Conservation (phyloP, 2,888 invertebrate genomes). For the Metallyticus violacea region DNA sequence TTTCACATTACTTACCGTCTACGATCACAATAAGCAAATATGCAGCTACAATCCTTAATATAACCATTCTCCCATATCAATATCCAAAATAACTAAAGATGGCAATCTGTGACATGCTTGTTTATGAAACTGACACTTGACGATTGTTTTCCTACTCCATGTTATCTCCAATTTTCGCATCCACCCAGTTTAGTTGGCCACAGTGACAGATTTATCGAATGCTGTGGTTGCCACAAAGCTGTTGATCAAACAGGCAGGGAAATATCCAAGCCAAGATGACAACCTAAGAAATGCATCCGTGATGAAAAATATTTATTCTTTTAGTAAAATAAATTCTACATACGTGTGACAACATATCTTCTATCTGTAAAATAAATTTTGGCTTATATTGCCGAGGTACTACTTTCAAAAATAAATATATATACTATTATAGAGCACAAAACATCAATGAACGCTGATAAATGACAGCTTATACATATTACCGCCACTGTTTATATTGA, state of each 20-base stretch:
- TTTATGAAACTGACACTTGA: constrained; percentile 17
- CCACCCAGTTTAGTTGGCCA: constrained; percentile 24
- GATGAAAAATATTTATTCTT: too few species aligned
- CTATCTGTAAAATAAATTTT: too few species aligned
- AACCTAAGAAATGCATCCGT: background rate
- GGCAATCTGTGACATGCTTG: constrained; percentile 13
- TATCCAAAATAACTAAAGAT: background rate
- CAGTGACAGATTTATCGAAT: constrained; percentile 20
- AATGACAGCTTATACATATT: too few species aligned
- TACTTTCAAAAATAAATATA: background rate
- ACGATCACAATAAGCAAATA: constrained; percentile 33
- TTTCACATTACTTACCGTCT: constrained; percentile 28
- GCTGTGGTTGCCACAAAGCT: background rate
- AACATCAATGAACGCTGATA: too few species aligned
- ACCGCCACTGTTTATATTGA: too few species aligned
- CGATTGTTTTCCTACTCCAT: background rate
- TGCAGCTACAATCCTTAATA: constrained; percentile 33
- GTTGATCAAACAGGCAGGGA: background rate
- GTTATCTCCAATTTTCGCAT: constrained; percentile 12
- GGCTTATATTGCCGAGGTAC: background rate
- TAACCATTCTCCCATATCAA: constrained; percentile 36
- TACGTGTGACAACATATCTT: too few species aligned
- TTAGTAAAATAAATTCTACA: too few species aligned
- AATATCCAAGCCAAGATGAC: background rate
- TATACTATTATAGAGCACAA: too few species aligned